Evolutionary conservation across 2,113 vertebrate genomes (phyloP).

Genomic region (Psittacula cyanocephala): DNA sequence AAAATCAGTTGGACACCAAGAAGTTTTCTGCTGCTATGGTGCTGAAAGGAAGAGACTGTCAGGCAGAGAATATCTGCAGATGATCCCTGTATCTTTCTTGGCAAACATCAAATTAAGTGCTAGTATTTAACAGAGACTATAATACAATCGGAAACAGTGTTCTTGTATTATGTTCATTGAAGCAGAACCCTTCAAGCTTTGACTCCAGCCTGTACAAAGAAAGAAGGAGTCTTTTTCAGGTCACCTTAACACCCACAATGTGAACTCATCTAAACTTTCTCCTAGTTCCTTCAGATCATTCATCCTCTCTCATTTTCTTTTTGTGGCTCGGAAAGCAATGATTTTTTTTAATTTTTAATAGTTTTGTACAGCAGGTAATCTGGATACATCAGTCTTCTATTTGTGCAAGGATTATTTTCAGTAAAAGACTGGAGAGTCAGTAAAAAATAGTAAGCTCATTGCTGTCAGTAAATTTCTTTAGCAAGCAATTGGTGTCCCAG

Average conservation of each 20-base stretch:
- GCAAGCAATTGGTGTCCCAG: background rate
- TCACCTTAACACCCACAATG: background rate
- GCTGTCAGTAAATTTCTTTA: slow-evolving; percentile 32
- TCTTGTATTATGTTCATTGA: background rate
- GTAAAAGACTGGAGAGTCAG: background rate
- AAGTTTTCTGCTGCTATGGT: background rate
- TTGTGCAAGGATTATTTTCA: slow-evolving; percentile 33
- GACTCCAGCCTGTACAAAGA: background rate
- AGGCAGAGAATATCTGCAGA: background rate
- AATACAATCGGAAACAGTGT: background rate
- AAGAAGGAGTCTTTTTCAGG: background rate
- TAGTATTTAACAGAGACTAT: background rate
- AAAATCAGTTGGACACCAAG: background rate
- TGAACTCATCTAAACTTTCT: background rate
- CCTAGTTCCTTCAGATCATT: background rate
- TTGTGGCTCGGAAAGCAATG: background rate
- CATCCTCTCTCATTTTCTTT: background rate
- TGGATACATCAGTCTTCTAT: background rate
- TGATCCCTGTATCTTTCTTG: background rate
- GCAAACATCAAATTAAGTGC: background rate
- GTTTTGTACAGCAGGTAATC: background rate
- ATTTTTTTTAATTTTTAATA: background rate
- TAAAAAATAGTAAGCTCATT: slow-evolving; percentile 21
- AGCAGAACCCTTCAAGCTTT: slow-evolving; percentile 25
- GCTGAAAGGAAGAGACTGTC: background rate